Conservation (phyloP, 1,140 invertebrate species). For the Amyelois transitella region DNA sequence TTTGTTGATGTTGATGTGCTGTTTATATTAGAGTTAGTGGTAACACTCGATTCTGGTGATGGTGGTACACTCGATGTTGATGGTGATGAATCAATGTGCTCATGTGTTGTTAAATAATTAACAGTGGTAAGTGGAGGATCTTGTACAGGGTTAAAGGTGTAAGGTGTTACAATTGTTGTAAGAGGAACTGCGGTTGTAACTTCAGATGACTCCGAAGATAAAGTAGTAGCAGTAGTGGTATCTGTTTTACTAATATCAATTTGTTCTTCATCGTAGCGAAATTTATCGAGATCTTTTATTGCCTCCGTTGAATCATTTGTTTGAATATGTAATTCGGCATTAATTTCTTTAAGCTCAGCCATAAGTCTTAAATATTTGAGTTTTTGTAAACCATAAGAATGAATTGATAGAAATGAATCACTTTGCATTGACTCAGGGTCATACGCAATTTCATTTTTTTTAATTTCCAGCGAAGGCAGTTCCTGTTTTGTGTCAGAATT, state of each 20-base stretch:
- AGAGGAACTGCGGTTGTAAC: slow-evolving; percentile 18
- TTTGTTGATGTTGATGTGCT: slow-evolving; percentile 16
- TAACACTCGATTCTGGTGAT: slow-evolving; percentile 31
- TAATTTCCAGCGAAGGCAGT: slow-evolving; percentile 1
- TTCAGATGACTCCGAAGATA: slow-evolving; percentile 3
- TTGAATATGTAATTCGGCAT: slow-evolving; percentile 52
- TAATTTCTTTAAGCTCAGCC: slow-evolving; percentile 47
- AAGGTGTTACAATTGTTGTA: slow-evolving; percentile 14
- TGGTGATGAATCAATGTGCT: slow-evolving; percentile 31
- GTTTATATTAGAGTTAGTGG: slow-evolving; percentile 41
- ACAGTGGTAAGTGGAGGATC: slow-evolving; percentile 13
- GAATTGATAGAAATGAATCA: slow-evolving; percentile 63
- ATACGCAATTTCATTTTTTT: slow-evolving; percentile 46
- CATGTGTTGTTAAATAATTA: slow-evolving; percentile 24
- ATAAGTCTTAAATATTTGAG: slow-evolving; percentile 56
- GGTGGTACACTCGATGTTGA: slow-evolving; percentile 25
- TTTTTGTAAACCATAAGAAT: slow-evolving; percentile 58
- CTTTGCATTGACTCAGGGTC: slow-evolving; percentile 62
- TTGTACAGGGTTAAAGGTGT: slow-evolving; percentile 8
- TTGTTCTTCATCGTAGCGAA: slow-evolving; percentile 44
- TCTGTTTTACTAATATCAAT: slow-evolving; percentile 1
- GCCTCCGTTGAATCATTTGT: slow-evolving; percentile 38
- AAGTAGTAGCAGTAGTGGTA: neutral
- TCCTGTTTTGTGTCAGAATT: slow-evolving; percentile 14
- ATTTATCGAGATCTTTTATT: slow-evolving; percentile 37